phyloP scores from a whole-genome alignment of 2,113 vertebrate genomes.

The Mystacornis crossleyi region DNA sequence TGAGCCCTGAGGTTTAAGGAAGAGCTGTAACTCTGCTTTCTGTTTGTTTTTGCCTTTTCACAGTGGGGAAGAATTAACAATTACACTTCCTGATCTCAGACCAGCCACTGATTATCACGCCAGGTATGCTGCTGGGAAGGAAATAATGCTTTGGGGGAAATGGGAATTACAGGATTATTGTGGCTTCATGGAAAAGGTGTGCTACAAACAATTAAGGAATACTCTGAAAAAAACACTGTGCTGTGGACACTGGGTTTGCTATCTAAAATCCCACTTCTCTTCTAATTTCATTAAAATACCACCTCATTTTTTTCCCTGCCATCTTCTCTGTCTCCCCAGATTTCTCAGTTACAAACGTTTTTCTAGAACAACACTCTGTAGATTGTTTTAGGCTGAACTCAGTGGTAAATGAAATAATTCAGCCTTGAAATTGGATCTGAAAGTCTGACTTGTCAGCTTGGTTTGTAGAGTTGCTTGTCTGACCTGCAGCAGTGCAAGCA shows the following conservation, averaged over 20 bases:
- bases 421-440: not conserved
- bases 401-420: not conserved
- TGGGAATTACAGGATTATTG: not conserved
- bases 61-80: conserved; percentile 76
- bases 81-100: conserved; percentile 77
- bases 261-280: not conserved
- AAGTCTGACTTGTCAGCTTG: not conserved
- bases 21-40: not conserved
- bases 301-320: not conserved
- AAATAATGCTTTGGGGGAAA: not conserved
- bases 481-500: not conserved
- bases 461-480: not conserved
- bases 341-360: not conserved
- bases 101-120: conserved; percentile 78
- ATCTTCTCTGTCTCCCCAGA: not conserved
- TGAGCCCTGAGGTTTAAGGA: not conserved
- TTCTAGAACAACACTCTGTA: not conserved
- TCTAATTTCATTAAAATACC: not conserved
- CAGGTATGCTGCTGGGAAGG: conserved; percentile 67
- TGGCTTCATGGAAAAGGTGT: not conserved
- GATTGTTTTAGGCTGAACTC: not conserved
- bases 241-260: not conserved
- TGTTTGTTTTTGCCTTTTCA: not conserved
- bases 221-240: not conserved
- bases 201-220: not conserved